A percentile compares a stretch with the other conserved stretches of the same genome.
Conservation (phyloP, 2,888 invertebrate genomes). For the Scrobipalpa costella region DNA sequence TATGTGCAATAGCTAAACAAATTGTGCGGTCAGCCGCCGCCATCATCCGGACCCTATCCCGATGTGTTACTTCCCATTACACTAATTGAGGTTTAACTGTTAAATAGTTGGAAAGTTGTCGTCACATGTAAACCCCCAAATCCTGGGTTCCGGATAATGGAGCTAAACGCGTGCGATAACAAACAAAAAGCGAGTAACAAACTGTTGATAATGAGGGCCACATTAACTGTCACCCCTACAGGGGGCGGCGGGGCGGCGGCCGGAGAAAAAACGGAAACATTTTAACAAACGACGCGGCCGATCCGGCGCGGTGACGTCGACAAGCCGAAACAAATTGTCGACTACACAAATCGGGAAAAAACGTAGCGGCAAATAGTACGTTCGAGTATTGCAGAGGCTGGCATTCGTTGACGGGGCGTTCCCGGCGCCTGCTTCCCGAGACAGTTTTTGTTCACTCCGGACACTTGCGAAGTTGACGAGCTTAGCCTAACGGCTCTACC, state of each 20-base stretch:
- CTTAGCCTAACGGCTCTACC: neutral
- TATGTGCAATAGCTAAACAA: neutral
- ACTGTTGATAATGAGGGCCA: conserved; percentile 31
- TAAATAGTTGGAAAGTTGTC: conserved; percentile 16
- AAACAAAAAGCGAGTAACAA: conserved; percentile 28
- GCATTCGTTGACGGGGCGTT: neutral
- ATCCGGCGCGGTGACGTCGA: conserved; percentile 27
- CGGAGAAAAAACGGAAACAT: conserved; percentile 24
- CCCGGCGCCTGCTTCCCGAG: neutral
- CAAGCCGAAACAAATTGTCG: conserved; percentile 35
- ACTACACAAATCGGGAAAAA: conserved; percentile 30
- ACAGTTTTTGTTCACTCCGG: neutral
- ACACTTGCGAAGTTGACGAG: neutral
- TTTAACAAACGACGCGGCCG: conserved; percentile 30
- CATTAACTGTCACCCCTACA: conserved; percentile 28
- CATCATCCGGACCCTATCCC: neutral
- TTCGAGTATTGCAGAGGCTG: neutral
- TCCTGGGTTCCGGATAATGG: conserved; percentile 13
- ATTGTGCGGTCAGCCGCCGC: neutral
- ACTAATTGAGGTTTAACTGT: conserved; percentile 15
- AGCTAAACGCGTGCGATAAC: conserved; percentile 24
- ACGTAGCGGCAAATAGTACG: conserved; percentile 24
- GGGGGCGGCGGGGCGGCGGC: neutral
- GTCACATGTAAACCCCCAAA: conserved; percentile 12
- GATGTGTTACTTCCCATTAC: conserved; percentile 7